A percentile compares a stretch with the other conserved stretches of the same genome.
phyloP scores from a whole-genome alignment of 2,797 vertebrate genomes.

The Ataeniobius toweri region DNA sequence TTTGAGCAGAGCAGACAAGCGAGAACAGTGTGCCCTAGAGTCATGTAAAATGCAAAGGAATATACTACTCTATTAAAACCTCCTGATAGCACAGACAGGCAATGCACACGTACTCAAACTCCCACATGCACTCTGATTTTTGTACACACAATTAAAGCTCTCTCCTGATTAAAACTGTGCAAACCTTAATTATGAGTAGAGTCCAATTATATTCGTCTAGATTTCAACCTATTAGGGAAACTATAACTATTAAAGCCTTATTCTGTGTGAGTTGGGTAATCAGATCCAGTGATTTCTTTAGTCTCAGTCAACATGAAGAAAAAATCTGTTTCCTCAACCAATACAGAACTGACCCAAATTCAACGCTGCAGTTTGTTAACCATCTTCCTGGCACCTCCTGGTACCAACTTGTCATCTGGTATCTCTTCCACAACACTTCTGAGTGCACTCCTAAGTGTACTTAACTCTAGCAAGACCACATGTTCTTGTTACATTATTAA shows the following conservation, averaged over 20 bases:
- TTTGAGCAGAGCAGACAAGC: constrained; percentile 94
- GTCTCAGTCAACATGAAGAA: constrained; percentile 14
- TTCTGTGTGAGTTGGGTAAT: neutral
- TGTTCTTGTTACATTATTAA: constrained; percentile 77
- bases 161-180: constrained; percentile 42
- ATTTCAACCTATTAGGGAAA: constrained; percentile 1
- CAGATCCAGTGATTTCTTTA: neutral
- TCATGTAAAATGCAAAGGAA: constrained; percentile 96
- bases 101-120: constrained; percentile 27
- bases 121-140: constrained; percentile 34
- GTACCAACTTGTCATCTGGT: constrained; percentile 53
- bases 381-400: constrained; percentile 55
- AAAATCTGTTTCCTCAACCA: constrained; percentile 37
- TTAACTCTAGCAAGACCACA: constrained; percentile 67
- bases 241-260: neutral
- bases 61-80: constrained; percentile 85
- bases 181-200: constrained; percentile 29
- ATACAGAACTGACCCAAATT: constrained; percentile 52
- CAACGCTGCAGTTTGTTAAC: constrained; percentile 52
- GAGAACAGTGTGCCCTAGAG: constrained; percentile 89
- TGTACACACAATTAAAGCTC: constrained; percentile 38
- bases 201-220: constrained; percentile 21
- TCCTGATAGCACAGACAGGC: constrained; percentile 69
- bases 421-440: constrained; percentile 70
- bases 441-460: constrained; percentile 75